Evolutionary conservation across 1,140 invertebrate genomes (phyloP).

Genomic region (Brachionus manjavacas): DNA sequence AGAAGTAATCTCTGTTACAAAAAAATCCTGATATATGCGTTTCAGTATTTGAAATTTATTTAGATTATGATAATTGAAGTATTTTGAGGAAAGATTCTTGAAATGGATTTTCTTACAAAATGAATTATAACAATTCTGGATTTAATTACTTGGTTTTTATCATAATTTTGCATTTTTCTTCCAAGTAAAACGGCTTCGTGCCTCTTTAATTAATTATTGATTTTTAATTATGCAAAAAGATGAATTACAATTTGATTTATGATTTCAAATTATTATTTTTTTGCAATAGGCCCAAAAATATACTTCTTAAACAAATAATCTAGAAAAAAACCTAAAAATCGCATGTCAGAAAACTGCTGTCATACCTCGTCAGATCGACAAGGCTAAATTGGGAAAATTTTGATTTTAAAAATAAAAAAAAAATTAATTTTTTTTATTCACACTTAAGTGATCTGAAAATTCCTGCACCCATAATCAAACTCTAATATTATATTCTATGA

Average conservation of each 20-base stretch:
- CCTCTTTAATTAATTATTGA: not conserved
- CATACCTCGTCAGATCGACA: too few species aligned
- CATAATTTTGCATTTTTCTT: not conserved
- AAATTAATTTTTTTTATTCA: too few species aligned
- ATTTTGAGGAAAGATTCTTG: not conserved
- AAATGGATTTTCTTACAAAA: not conserved
- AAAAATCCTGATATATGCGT: not conserved
- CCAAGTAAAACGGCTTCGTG: not conserved
- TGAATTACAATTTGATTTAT: slow-evolving; percentile 1
- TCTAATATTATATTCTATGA: too few species aligned
- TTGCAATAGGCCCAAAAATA: too few species aligned
- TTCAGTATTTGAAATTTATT: not conserved
- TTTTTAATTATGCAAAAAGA: slow-evolving; percentile 11
- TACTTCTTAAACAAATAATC: too few species aligned
- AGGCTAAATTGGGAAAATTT: too few species aligned
- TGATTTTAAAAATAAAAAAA: too few species aligned
- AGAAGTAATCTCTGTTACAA: not conserved
- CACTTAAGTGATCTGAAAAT: too few species aligned
- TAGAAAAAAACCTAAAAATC: too few species aligned
- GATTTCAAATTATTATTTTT: not conserved
- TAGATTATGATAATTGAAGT: not conserved
- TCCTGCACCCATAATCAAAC: too few species aligned
- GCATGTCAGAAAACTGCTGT: too few species aligned
- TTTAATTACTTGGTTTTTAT: not conserved
- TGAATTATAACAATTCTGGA: not conserved